Base-by-base conservation (phyloP, 2,113 vertebrate genomes). In the Melanotaenia duboulayi region DNA sequence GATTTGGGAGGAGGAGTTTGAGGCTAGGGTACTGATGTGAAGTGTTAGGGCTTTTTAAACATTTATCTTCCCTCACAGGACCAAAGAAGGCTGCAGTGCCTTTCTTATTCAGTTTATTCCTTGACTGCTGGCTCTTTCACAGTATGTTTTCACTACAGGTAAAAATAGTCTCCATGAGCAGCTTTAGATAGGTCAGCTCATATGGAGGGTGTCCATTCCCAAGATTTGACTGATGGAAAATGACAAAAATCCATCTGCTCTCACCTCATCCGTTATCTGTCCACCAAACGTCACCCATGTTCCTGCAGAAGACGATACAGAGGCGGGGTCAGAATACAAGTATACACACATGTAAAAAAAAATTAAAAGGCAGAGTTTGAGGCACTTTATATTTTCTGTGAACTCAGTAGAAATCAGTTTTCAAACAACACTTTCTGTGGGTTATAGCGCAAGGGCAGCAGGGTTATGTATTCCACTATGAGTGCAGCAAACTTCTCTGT, bases 201-300 rank as follows among this genome's bases (percentile, higher is more conserved):
- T 65, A 64, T 74, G 70, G 60, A 74, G 39, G 77, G 73, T 71
- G 81, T 81, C 67, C 50, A 77, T 74, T 83, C 70, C 68, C 22
- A 39, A 77, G 46, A 23, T 60, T 59, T 89, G 82, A 87, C 52
- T 74, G 70, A 76, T 71, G 62, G 68, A 84, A 56, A 58, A 78
- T 60, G 70, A 83, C 71, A 82, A 74, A n/a, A 81, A 83, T 50
- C 74, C 87, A 88, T 88, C 77, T 89, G 56, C 48, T 79, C 94
- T 94, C 94, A 99, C 98, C 96, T 99, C 98, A 0, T 99, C 98
- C 0, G 97, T 97, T 90, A 99, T 96, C 91, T 99, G 98, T 72
- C 97, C 98, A 35, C 98, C 98, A 0, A 99, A 99, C 2, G 98
- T 99, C 92, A 99, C 98, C 98, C 98, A 99, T 90, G 98, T 99